These are phyloP conservation scores for Pocillopora meandrina DNA, from an alignment of 92 coral and sea anemone species.

Conservation along the genomic window DNA sequence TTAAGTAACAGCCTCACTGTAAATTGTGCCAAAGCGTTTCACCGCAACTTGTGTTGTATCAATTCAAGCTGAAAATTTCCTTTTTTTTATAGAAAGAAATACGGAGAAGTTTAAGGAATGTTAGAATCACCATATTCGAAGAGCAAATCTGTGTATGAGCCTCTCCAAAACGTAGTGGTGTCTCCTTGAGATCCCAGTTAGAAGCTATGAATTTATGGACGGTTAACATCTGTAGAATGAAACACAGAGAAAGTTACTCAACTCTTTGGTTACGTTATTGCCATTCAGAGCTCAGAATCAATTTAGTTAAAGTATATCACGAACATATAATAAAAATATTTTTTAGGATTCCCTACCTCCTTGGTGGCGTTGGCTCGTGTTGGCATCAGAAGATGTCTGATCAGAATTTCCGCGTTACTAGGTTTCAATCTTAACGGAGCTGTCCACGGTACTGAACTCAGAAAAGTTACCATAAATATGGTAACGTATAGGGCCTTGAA, in stretches of 20 bases:
- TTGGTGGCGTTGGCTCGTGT: constrained; percentile 11
- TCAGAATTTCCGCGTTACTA: neutral
- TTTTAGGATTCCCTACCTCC: neutral
- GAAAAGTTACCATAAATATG: neutral
- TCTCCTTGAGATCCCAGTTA: neutral
- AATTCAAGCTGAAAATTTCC: neutral
- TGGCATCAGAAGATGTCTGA: neutral
- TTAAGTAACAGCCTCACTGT: too few species aligned
- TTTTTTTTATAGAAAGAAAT: neutral
- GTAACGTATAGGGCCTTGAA: neutral
- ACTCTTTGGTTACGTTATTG: too few species aligned
- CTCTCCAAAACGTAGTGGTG: neutral
- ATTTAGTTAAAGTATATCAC: too few species aligned
- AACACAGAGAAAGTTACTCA: neutral
- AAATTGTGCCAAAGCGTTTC: too few species aligned
- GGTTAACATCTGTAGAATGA: constrained; percentile 21
- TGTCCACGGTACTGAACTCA: neutral
- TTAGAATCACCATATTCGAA: neutral
- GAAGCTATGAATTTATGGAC: constrained; percentile 14
- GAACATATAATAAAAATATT: neutral
- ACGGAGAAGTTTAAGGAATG: too few species aligned
- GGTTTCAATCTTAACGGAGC: neutral
- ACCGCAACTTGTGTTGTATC: neutral
- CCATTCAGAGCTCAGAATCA: neutral
- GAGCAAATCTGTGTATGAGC: neutral